A percentile compares a stretch with the other conserved stretches of the same genome.
Conservation (phyloP, 2,888 invertebrate genomes). For the Ormyrus rosae region DNA sequence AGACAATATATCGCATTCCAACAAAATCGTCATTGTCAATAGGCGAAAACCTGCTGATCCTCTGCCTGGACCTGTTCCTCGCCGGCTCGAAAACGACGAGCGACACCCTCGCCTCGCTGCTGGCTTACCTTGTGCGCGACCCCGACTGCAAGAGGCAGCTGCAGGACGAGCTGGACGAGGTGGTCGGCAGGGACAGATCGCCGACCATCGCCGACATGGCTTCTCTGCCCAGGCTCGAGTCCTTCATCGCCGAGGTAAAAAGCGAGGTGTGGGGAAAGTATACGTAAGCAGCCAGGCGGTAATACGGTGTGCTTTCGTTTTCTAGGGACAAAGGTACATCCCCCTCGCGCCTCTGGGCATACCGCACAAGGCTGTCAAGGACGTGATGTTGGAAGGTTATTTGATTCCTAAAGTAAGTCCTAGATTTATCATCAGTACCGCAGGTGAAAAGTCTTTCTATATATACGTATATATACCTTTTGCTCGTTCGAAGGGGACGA, state of each 20-base stretch:
- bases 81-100: conserved; percentile 85
- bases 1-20: no score
- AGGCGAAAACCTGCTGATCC: conserved; percentile 74
- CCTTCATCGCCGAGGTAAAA: conserved; percentile 70
- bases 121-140: conserved; percentile 79
- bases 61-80: conserved; percentile 83
- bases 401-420: conserved; percentile 76
- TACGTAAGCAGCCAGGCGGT: no score
- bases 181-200: conserved; percentile 78
- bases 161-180: conserved; percentile 80
- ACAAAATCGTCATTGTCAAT: no score
- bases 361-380: conserved; percentile 76
- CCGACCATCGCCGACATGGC: conserved; percentile 79
- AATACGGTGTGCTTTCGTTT: no score
- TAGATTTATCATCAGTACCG: no score
- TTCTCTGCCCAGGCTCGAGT: conserved; percentile 67
- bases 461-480: neutral
- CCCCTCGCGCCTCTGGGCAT: conserved; percentile 78
- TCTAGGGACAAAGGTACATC: conserved; percentile 77
- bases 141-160: conserved; percentile 79
- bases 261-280: no score
- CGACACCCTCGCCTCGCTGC: conserved; percentile 80
- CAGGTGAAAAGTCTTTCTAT: neutral
- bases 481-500: conserved; percentile 76
- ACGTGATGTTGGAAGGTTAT: conserved; percentile 76